Conservation (phyloP, 2,888 invertebrate species). For the Agrotis clavis region DNA sequence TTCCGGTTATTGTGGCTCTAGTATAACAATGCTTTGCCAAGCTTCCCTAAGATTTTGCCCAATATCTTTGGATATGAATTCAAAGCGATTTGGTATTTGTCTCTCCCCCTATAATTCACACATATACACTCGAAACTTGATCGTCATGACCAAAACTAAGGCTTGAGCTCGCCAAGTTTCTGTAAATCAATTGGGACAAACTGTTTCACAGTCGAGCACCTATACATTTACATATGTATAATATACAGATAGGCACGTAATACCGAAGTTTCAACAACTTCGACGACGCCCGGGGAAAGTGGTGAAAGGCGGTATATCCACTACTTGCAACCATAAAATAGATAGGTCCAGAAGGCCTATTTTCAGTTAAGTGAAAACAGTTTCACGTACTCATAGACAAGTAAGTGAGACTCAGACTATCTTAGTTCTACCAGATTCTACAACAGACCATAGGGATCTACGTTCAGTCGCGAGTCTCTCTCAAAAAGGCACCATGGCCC, state of each 20-base stretch:
- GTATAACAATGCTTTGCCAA: not conserved
- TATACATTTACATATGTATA: constrained; percentile 41
- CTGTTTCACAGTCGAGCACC: constrained; percentile 54
- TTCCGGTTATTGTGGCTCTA: too few relatives aligned
- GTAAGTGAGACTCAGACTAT: not conserved
- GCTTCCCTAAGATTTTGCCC: not conserved
- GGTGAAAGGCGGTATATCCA: constrained; percentile 53
- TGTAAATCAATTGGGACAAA: constrained; percentile 64
- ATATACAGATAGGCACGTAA: constrained; percentile 42
- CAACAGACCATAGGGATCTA: too few relatives aligned
- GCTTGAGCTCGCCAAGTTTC: constrained; percentile 37
- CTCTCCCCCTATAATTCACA: constrained; percentile 11
- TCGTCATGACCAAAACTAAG: constrained; percentile 43
- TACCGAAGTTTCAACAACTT: constrained; percentile 62
- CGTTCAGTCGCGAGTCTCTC: too few relatives aligned
- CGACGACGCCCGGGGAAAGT: constrained; percentile 57
- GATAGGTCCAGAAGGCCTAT: constrained; percentile 1
- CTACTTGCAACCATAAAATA: constrained; percentile 1
- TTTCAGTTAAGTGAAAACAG: not conserved
- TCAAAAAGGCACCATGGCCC: too few relatives aligned
- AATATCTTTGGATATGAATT: constrained; percentile 4
- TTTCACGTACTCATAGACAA: not conserved
- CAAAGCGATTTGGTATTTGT: constrained; percentile 4
- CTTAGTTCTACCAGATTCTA: too few relatives aligned
- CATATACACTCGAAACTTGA: constrained; percentile 23